Evolutionary conservation across 2,888 invertebrate species (phyloP).

Genomic region (Cheilosia pagana): DNA sequence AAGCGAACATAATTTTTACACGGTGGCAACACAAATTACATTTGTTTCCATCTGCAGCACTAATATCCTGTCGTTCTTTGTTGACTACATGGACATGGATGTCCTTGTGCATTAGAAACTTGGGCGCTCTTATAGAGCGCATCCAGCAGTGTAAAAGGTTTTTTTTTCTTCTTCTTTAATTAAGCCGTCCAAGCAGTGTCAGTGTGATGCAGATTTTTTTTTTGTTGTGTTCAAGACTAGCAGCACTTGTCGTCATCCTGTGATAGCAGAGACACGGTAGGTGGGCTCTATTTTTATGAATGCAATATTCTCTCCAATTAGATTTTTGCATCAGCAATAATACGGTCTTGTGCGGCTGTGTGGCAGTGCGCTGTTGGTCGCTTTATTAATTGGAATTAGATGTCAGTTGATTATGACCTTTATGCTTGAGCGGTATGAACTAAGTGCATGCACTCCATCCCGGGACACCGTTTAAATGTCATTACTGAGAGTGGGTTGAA

Average conservation of each 20-base stretch:
- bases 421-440: constrained; percentile 37
- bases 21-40: constrained; percentile 54
- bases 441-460: constrained; percentile 40
- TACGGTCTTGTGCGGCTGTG: neutral
- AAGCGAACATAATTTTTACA: constrained; percentile 22
- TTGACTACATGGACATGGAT: neutral
- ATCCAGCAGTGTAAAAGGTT: constrained; percentile 47
- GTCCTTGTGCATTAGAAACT: constrained; percentile 18
- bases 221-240: neutral
- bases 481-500: constrained; percentile 35
- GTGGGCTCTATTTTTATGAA: constrained; percentile 42
- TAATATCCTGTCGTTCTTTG: constrained; percentile 23
- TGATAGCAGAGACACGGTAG: neutral
- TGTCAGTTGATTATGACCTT: constrained; percentile 65
- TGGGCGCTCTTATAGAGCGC: constrained; percentile 27
- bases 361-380: constrained; percentile 25
- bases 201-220: constrained; percentile 36
- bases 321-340: constrained; percentile 28
- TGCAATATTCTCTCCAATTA: constrained; percentile 44
- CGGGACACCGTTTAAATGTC: constrained; percentile 19
- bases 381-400: constrained; percentile 51
- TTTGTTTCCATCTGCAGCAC: constrained; percentile 43
- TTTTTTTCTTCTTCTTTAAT: constrained; percentile 40
- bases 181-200: constrained; percentile 44
- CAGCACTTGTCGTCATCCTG: neutral